Evolutionary conservation across 2,113 vertebrate genomes (phyloP), one percentile per base, ranked within the genome.

Genomic region (Pyxicephalus adspersus): DNA sequence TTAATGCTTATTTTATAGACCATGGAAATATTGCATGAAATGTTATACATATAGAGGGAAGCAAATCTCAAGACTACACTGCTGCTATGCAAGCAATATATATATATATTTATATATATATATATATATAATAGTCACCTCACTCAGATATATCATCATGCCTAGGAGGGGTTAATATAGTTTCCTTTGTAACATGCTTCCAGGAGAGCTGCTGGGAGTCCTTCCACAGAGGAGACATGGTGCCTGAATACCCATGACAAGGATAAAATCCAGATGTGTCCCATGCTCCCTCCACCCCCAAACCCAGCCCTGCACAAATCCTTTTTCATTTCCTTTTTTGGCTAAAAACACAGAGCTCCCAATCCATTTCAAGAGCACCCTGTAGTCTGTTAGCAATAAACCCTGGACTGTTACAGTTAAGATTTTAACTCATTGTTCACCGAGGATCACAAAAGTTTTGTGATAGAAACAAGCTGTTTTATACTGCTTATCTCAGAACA

Each of bases 281-380:
- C 88, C 86, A 87, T 87, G 77, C 61, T 70, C 80, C 66, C 84
- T 67, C 74, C 65, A 55, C 73, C 74, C 55, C 45, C 58, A 76
- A 64, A 54, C 63, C 61, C 81, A 68, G 86, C 23, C 75, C 89
- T 92, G 85, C 86, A 84, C 85, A 91, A 84, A 90, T 92, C 88
- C 94, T 74, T 95, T 94, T 95, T 93, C 94, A 95, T 97, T 97
- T 95, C 97, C 97, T 99, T 99, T 98, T 99, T 98, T 98, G 96
- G 97, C 94, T 93, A 98, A 96, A 96, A 95, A 94, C 91, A 90
- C 91, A 90, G 91, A 92, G 92, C 90, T 75, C 87, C 89, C 82
- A 90, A 90, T 85, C 89, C 83, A 52, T 74, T 85, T 79, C 82
- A 86, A 87, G 87, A 83, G 86, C 86, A 89, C 92, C 89, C 91